A percentile compares a stretch with the other conserved stretches of the same genome.
Evolutionary conservation across 2,113 vertebrate genomes (phyloP).

Genomic region (Caranx ignobilis): DNA sequence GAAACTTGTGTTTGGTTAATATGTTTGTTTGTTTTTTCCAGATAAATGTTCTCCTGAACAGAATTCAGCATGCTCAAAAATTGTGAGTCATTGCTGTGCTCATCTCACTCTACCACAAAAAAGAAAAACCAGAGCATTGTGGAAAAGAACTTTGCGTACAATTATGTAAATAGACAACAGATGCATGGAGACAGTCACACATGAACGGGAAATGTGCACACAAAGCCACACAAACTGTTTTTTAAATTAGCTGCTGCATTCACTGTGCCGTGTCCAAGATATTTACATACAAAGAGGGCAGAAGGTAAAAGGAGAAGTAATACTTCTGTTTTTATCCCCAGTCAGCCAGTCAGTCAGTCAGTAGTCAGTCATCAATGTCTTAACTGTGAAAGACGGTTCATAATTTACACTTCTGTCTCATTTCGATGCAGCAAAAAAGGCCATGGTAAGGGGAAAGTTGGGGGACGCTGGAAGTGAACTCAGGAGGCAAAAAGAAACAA

Average conservation of each 20-base stretch:
- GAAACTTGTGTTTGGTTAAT: not conserved
- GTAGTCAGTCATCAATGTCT: not conserved
- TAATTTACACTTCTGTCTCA: slow-evolving; percentile 26
- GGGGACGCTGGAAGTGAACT: slow-evolving; percentile 81
- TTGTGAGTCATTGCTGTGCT: slow-evolving; percentile 78
- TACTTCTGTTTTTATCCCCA: not conserved
- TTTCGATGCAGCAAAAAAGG: slow-evolving; percentile 75
- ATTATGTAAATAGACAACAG: slow-evolving; percentile 41
- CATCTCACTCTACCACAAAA: not conserved
- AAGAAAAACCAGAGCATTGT: not conserved
- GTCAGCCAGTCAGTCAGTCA: not conserved
- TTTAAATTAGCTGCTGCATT: not conserved
- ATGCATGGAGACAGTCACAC: not conserved
- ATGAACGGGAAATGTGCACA: not conserved
- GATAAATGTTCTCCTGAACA: slow-evolving; percentile 85
- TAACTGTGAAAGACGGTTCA: not conserved
- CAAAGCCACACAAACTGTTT: not conserved
- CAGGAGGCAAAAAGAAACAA: not conserved
- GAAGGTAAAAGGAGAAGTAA: not conserved
- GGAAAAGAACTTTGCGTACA: not conserved
- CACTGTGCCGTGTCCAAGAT: not conserved
- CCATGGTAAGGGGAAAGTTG: slow-evolving; percentile 81
- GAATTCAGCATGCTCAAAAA: slow-evolving; percentile 87
- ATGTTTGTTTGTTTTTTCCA: slow-evolving; percentile 39
- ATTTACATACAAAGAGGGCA: not conserved